Conservation (phyloP, 2,113 vertebrate genomes). For the Notiomystis cincta region DNA sequence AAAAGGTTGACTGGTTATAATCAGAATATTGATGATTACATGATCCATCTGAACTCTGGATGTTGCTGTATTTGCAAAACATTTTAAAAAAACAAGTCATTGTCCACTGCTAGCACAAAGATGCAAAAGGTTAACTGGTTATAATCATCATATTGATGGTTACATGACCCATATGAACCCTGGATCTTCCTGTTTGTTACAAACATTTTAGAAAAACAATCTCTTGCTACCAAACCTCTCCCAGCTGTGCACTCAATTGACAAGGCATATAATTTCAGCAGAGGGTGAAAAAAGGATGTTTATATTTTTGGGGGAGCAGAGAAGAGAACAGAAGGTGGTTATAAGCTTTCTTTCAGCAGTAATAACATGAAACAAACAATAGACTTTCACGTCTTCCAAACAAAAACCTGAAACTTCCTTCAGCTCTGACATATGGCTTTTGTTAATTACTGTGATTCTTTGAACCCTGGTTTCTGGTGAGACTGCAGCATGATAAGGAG, state of each 20-base stretch:
- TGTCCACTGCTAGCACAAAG: not conserved
- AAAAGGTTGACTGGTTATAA: not conserved
- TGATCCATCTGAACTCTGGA: not conserved
- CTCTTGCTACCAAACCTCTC: not conserved
- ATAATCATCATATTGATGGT: not conserved
- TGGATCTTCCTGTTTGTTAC: not conserved
- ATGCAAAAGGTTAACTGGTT: not conserved
- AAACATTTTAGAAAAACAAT: not conserved
- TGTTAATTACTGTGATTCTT: conserved; percentile 12
- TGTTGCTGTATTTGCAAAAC: not conserved
- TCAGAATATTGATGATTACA: not conserved
- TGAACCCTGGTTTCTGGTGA: not conserved
- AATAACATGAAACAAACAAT: not conserved
- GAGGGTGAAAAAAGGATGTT: not conserved
- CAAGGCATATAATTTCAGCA: not conserved
- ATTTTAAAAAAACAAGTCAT: not conserved
- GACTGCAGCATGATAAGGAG: not conserved
- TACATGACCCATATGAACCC: not conserved
- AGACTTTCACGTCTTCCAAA: not conserved
- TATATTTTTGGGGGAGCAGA: not conserved
- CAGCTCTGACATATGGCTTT: not conserved
- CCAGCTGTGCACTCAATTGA: not conserved
- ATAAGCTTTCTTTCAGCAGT: not conserved
- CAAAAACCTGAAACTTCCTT: not conserved
- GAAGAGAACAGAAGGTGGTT: not conserved